These are phyloP conservation scores for Enteromius unitaeniatus DNA, from an alignment of 2,797 vertebrate species.

Conservation along the genomic window DNA sequence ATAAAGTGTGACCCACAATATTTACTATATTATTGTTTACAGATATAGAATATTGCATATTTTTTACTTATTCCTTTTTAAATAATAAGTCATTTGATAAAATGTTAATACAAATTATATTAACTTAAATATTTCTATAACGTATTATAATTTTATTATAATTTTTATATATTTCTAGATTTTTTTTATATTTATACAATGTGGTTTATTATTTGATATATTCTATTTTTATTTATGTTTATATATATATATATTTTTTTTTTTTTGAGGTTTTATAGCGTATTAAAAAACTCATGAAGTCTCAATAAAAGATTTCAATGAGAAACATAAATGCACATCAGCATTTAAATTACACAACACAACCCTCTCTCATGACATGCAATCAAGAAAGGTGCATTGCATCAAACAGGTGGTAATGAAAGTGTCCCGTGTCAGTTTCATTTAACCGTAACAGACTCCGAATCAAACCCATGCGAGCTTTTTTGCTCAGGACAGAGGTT, in stretches of 20 bases:
- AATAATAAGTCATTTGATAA: too few relatives aligned
- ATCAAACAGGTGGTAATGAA: not conserved
- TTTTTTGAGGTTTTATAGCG: not conserved
- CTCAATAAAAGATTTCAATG: not conserved
- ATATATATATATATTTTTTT: too few relatives aligned
- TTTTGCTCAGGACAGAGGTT: not conserved
- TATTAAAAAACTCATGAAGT: not conserved
- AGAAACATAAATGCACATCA: not conserved
- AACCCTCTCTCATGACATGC: not conserved
- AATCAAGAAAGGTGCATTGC: not conserved
- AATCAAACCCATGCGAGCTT: not conserved
- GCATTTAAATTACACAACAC: not conserved
- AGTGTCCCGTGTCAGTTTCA: not conserved
- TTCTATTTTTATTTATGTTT: too few relatives aligned
- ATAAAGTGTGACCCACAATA: too few relatives aligned
- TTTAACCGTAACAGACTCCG: not conserved
- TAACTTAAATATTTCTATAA: too few relatives aligned
- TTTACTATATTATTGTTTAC: not conserved
- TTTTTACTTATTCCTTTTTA: too few relatives aligned
- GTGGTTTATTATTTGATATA: too few relatives aligned
- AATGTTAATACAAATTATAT: too few relatives aligned
- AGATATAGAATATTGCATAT: not conserved
- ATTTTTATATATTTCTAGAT: too few relatives aligned
- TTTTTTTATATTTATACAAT: not conserved
- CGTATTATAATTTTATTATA: too few relatives aligned